phyloP scores from a whole-genome alignment of 2,113 vertebrate species.

The Apteryx owenii region DNA sequence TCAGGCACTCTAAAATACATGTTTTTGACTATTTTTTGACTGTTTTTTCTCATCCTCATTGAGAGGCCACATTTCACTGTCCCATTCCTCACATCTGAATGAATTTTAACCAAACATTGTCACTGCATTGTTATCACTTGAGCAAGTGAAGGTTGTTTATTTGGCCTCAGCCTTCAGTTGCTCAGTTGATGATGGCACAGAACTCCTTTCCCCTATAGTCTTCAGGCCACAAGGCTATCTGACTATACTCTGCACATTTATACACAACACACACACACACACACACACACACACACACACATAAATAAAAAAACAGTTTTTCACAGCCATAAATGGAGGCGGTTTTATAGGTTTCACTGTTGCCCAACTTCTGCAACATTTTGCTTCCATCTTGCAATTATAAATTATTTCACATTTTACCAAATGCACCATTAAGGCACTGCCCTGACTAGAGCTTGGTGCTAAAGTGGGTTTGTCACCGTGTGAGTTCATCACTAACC shows the following conservation, averaged over 20 bases:
- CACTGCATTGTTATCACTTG: neutral
- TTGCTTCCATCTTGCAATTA: neutral
- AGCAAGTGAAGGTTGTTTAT: neutral
- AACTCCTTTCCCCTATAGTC: neutral
- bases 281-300: too few species aligned
- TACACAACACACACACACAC: neutral
- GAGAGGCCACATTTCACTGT: neutral
- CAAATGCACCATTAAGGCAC: neutral
- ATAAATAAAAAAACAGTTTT: too few species aligned
- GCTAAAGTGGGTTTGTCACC: neutral
- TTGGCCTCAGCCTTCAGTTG: neutral
- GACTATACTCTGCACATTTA: neutral
- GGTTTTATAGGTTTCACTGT: neutral
- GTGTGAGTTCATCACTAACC: neutral
- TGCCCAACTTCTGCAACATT: neutral
- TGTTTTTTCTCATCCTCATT: neutral
- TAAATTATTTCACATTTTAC: neutral
- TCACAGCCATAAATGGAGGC: neutral
- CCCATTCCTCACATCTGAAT: neutral
- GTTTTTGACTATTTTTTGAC: neutral
- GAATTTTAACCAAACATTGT: neutral
- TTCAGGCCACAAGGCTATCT: neutral
- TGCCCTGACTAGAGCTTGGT: neutral
- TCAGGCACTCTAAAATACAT: neutral
- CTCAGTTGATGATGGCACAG: neutral